Evolutionary conservation across 1,140 invertebrate genomes (phyloP).

Genomic region (Rhagoletis pomonella): DNA sequence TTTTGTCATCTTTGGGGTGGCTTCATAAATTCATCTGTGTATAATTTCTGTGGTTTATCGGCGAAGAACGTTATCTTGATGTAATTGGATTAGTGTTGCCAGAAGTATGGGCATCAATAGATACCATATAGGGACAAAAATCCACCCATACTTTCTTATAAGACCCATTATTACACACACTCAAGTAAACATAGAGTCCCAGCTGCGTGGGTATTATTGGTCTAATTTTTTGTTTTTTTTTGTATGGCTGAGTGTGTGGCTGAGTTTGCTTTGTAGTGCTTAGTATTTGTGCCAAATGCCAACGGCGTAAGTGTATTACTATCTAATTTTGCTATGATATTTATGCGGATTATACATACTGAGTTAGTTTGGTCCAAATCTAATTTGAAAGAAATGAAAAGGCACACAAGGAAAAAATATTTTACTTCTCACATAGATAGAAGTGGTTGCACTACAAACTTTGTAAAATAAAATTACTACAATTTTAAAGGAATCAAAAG

Average conservation of each 20-base stretch:
- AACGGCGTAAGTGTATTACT: not conserved
- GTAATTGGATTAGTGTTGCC: too few relatives aligned
- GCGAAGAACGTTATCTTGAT: too few relatives aligned
- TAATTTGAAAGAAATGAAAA: not conserved
- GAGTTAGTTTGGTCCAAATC: not conserved
- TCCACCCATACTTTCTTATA: not conserved
- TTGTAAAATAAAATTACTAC: too few relatives aligned
- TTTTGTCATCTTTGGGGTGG: too few relatives aligned
- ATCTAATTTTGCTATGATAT: not conserved
- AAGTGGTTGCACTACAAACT: not conserved
- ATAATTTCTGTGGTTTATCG: too few relatives aligned
- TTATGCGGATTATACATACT: not conserved
- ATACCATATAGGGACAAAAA: not conserved
- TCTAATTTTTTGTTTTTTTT: not conserved
- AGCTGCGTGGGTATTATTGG: not conserved
- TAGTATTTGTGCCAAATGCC: conserved; percentile 1
- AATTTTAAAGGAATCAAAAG: too few relatives aligned
- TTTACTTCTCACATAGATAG: not conserved
- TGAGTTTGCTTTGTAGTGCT: not conserved
- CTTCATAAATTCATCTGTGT: too few relatives aligned
- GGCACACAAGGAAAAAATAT: not conserved
- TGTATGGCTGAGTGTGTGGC: not conserved
- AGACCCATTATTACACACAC: not conserved
- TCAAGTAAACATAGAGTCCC: not conserved
- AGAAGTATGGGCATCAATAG: not conserved